phyloP scores from a whole-genome alignment of 1,140 invertebrate species.

The Drosophila arizonae region DNA sequence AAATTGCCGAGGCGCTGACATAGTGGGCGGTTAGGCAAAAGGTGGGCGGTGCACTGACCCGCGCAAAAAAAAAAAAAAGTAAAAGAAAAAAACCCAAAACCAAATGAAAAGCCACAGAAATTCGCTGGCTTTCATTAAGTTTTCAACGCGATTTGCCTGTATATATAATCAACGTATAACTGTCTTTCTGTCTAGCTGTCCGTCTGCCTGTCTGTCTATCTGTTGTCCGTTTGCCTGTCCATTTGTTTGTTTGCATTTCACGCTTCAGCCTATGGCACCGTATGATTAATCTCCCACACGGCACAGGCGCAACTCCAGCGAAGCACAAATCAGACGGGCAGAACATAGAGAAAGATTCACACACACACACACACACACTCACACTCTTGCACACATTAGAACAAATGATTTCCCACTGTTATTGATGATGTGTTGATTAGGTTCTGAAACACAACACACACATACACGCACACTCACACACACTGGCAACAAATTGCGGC shows the following conservation, averaged over 20 bases:
- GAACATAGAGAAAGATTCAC: not conserved
- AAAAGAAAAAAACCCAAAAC: slow-evolving; percentile 3
- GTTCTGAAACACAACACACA: slow-evolving; percentile 61
- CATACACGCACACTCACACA: not conserved
- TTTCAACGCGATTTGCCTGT: slow-evolving; percentile 53
- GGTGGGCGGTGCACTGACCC: slow-evolving; percentile 37
- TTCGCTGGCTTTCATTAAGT: slow-evolving; percentile 72
- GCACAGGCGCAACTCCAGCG: slow-evolving; percentile 25
- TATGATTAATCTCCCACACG: slow-evolving; percentile 71
- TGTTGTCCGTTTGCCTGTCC: slow-evolving; percentile 19
- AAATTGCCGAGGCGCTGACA: slow-evolving; percentile 64
- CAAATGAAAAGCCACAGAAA: slow-evolving; percentile 57
- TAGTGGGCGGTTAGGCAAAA: slow-evolving; percentile 28
- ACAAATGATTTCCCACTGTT: slow-evolving; percentile 77
- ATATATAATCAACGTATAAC: slow-evolving; percentile 73
- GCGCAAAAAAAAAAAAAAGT: slow-evolving; percentile 15
- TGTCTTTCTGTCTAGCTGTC: slow-evolving; percentile 10
- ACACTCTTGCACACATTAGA: slow-evolving; percentile 22
- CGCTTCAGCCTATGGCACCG: slow-evolving; percentile 53
- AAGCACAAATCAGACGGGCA: slow-evolving; percentile 54
- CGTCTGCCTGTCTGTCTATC: not conserved
- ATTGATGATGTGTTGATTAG: slow-evolving; percentile 82
- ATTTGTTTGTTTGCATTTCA: slow-evolving; percentile 71
- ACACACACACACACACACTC: slow-evolving; percentile 25
- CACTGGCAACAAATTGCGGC: slow-evolving; percentile 65